Conservation (phyloP, 2,888 invertebrate genomes). For the Sympetrum striolatum region DNA sequence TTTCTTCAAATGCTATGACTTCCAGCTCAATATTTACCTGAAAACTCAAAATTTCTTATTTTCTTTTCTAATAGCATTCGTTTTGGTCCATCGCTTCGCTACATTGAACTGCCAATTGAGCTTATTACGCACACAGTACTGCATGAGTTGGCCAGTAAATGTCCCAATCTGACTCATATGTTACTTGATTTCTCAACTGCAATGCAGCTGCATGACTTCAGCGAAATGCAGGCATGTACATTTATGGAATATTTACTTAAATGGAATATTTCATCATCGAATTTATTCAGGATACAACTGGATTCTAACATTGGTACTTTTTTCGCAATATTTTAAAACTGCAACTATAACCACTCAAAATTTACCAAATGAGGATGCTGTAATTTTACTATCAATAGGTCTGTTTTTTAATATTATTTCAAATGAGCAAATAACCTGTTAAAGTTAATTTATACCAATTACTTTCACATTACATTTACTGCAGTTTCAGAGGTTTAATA, state of each 20-base stretch:
- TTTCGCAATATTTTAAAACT: background rate
- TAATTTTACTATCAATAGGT: too few species aligned
- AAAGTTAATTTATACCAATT: too few species aligned
- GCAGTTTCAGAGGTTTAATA: too few species aligned
- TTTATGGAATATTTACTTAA: background rate
- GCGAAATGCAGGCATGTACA: conserved; percentile 76
- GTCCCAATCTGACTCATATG: conserved; percentile 95
- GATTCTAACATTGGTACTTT: background rate
- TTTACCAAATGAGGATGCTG: too few species aligned
- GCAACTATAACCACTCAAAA: background rate
- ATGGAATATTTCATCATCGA: background rate
- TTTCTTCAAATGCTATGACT: too few species aligned
- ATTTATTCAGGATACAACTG: too few species aligned
- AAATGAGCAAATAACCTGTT: too few species aligned
- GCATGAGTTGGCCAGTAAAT: conserved; percentile 95
- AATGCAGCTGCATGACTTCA: conserved; percentile 99
- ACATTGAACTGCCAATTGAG: conserved; percentile 94
- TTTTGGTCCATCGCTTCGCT: conserved; percentile 86
- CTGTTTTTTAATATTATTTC: too few species aligned
- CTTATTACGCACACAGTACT: conserved; percentile 95
- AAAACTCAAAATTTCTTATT: background rate
- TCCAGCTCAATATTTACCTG: too few species aligned
- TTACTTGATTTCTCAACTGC: conserved; percentile 98
- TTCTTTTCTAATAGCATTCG: conserved; percentile 66
- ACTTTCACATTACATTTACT: too few species aligned